Conservation (phyloP, 2,888 invertebrate genomes). For the Brenthis ino region DNA sequence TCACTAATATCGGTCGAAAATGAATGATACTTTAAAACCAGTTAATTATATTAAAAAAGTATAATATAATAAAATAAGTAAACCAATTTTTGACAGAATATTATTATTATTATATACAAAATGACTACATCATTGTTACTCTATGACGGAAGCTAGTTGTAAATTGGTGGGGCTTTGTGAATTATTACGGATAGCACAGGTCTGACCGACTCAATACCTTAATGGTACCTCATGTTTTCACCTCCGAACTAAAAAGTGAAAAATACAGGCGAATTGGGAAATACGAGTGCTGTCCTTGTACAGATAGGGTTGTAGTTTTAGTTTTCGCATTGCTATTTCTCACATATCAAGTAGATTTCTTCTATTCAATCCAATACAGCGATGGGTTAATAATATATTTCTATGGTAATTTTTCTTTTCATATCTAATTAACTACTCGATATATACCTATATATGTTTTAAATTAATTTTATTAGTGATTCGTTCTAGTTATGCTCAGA, state of each 20-base stretch:
- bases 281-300: slow-evolving; percentile 42
- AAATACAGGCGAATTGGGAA: slow-evolving; percentile 54
- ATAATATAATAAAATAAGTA: no score
- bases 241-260: slow-evolving; percentile 67
- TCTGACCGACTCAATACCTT: slow-evolving; percentile 69
- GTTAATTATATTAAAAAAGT: no score
- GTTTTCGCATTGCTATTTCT: slow-evolving; percentile 10
- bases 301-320: not conserved
- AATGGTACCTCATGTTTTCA: slow-evolving; percentile 67
- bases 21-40: no score
- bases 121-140: slow-evolving; percentile 9
- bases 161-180: slow-evolving; percentile 65
- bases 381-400: not conserved
- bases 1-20: no score
- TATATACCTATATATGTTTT: no score
- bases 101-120: not conserved
- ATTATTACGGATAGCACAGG: slow-evolving; percentile 72
- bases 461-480: no score
- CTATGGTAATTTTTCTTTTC: no score
- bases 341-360: slow-evolving; percentile 6
- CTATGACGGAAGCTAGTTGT: slow-evolving; percentile 38
- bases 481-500: no score
- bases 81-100: no score
- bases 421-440: no score
- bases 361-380: not conserved